Base-by-base conservation (phyloP, 2,888 invertebrate species). In the Morpho helenor region DNA sequence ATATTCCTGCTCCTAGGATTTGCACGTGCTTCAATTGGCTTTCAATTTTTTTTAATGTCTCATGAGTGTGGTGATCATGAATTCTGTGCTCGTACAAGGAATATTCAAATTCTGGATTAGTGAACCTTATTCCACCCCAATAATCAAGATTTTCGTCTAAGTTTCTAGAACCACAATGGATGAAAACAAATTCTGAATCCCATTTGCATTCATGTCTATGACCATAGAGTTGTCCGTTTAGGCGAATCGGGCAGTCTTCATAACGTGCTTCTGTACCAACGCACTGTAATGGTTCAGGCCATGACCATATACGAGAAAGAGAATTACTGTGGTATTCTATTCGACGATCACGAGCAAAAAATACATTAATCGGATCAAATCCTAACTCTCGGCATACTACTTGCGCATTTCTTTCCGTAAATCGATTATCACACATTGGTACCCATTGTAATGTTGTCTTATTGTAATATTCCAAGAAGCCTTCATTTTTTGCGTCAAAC, bases 101-200 rank as follows among this genome's bases (percentile, higher is more conserved):
- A 79, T 96, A 96, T 79, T 99, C 98, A 77, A 97, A 98, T 77
- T 97, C 95, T 3, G 96, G 93, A 76, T 96, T 94, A 0, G 98
- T 95, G 77, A 99, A 98, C 62, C 99, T 92, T 63, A 99, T 94
- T 43, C 99, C 99, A 47, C 99, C 99, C 99, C 99, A 99, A 75
- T 97, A 97, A 51, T 95, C 93, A 58, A 93, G 90, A 16, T 90
- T 86, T 8, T 92, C 88, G 5, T 93, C 89, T 6, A 95, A 82
- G 75, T 95, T 95, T 71, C 93, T 90, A 57, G 91, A 87, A 0
- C 97, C 97, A 76, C 99, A 99, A 69, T 96, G 95, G 10, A 99
- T 94, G 75, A 98, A 99, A 0, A 99, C 97, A 75, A 97, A 99
- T 49, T 95, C 93, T 2, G 95, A 95, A 79, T 98, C 95, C 96